Conservation (phyloP, 2,113 vertebrate genomes). For the Motacilla tschutschensis region DNA sequence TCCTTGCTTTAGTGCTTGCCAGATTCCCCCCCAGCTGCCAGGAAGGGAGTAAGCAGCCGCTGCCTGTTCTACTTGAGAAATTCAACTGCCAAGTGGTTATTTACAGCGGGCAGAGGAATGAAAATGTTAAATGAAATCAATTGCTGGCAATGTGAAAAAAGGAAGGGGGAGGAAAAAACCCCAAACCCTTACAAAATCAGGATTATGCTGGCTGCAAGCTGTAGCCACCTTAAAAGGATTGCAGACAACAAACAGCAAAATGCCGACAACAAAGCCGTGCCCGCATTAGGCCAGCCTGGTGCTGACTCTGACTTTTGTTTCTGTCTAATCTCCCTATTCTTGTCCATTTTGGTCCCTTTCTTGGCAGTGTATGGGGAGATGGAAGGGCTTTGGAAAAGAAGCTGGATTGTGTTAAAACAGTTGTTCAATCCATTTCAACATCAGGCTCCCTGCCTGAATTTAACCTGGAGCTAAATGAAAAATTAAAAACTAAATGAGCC, state of each 20-base stretch:
- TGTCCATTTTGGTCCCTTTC: background rate
- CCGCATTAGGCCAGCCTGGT: background rate
- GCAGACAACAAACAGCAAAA: constrained; percentile 12
- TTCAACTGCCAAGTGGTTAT: constrained; percentile 62
- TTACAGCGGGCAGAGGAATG: constrained; percentile 61
- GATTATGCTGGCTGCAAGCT: constrained; percentile 46
- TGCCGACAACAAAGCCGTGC: background rate
- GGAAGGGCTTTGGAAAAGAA: constrained; percentile 4
- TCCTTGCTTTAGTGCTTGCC: constrained; percentile 57
- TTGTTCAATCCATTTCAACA: constrained; percentile 49
- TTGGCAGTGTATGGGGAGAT: background rate
- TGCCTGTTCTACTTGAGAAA: constrained; percentile 66
- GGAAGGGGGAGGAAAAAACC: background rate
- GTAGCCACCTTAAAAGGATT: constrained; percentile 43
- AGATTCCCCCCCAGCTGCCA: constrained; percentile 63
- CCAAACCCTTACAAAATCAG: constrained; percentile 47
- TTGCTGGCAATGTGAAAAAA: constrained; percentile 50
- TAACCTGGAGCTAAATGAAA: constrained; percentile 49
- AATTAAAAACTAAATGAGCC: constrained; percentile 32
- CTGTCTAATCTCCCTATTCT: constrained; percentile 30
- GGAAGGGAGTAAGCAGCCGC: constrained; percentile 57
- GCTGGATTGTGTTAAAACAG: constrained; percentile 27
- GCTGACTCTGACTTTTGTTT: constrained; percentile 15
- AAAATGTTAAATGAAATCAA: constrained; percentile 70
- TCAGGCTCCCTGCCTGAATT: constrained; percentile 27